These are phyloP conservation scores for Tortricodes alternella DNA, from an alignment of 2,888 invertebrate genomes.

Conservation along the genomic window DNA sequence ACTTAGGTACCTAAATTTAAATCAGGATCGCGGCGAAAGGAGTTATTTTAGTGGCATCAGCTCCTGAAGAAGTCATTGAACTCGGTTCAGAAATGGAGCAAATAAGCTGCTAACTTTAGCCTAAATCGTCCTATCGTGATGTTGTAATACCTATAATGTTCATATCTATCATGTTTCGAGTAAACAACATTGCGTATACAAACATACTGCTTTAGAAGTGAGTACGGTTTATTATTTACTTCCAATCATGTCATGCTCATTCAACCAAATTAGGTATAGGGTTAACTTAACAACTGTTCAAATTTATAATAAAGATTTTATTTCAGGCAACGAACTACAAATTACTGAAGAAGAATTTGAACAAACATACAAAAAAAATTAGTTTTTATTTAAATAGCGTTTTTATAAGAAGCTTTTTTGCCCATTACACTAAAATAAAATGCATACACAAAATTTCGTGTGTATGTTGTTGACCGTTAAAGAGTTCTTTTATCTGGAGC, in stretches of 20 bases:
- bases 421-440: too few species aligned
- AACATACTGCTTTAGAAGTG: not conserved
- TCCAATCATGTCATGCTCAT: not conserved
- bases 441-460: too few species aligned
- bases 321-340: too few species aligned
- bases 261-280: not conserved
- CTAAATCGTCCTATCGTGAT: conserved; percentile 10
- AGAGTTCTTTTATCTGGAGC: too few species aligned
- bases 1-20: conserved; percentile 24
- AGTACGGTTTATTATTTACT: not conserved
- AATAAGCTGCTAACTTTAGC: conserved; percentile 17
- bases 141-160: conserved; percentile 9
- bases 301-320: too few species aligned
- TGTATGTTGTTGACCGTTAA: too few species aligned
- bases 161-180: conserved; percentile 7
- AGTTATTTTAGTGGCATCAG: conserved; percentile 50
- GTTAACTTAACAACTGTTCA: too few species aligned
- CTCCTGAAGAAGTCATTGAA: conserved; percentile 50
- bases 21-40: conserved; percentile 33
- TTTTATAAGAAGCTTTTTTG: too few species aligned
- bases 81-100: conserved; percentile 37
- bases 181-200: conserved; percentile 12
- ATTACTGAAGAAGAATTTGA: too few species aligned
- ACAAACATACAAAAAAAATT: too few species aligned
- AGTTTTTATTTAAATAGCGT: not conserved